These are phyloP conservation scores for Rhynchomys soricoides DNA, from an alignment of 2,113 vertebrate species.

Conservation along the genomic window DNA sequence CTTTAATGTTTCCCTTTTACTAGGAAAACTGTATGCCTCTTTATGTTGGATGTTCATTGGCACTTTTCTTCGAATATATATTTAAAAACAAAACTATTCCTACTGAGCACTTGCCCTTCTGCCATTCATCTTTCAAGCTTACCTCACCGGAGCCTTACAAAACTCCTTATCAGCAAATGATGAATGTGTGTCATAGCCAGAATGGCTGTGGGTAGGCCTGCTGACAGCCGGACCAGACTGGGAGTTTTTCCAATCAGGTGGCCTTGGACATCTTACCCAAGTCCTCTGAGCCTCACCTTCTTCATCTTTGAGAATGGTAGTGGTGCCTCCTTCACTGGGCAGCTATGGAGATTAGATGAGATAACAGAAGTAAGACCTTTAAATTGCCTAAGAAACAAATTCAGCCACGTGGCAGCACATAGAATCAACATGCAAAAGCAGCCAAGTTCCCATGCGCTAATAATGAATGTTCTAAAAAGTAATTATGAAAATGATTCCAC, in stretches of 20 bases:
- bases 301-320: not conserved
- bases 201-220: not conserved
- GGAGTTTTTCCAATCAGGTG: not conserved
- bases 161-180: conserved; percentile 3
- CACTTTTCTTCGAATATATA: not conserved
- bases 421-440: not conserved
- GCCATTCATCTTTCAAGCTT: not conserved
- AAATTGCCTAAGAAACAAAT: conserved; percentile 42
- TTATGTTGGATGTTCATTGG: not conserved
- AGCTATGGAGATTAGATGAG: not conserved
- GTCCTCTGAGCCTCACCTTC: conserved; percentile 3
- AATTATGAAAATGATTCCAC: not conserved
- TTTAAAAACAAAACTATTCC: not conserved
- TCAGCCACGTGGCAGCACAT: not conserved
- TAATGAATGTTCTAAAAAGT: not conserved
- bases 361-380: not conserved
- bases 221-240: not conserved
- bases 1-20: not conserved
- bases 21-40: not conserved
- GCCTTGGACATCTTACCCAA: not conserved
- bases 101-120: not conserved
- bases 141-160: not conserved
- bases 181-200: not conserved
- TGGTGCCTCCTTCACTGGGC: not conserved
- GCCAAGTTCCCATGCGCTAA: not conserved